Evolutionary conservation across 2,113 vertebrate species (phyloP), one percentile per base, ranked within the genome.

Genomic region (Otocyon megalotis): DNA sequence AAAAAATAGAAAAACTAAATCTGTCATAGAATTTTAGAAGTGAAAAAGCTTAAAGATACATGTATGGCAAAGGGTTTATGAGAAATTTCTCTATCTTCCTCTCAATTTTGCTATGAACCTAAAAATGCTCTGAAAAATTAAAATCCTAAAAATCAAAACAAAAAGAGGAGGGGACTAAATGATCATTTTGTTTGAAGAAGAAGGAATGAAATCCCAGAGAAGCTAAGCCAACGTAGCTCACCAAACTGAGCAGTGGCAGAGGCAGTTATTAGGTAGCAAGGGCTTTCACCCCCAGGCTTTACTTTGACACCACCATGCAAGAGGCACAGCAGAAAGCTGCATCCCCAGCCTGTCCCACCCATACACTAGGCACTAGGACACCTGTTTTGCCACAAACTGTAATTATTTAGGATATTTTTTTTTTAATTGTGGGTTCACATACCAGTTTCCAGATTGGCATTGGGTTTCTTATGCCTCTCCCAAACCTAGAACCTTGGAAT

Each of bases 201-300:
- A 87, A 35, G 50, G 14, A 14, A 22, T 77, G 9, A 69, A 60
- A 58, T n/a, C 20, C 37, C 4, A 54, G 35, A 32, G 9, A 62
- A 0, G 48, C 4, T 48, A 19, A 69, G 28, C 15, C 3, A 0
- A 56, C 28, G 67, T 12, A 14, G 35, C 1, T 67, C 67, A 17
- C 17, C 37, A 32, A 16, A 6, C 32, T 12, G 2, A 35, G 48
- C 0, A 15, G 17, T 6, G 35, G 9, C 10, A 63, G 58, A 37
- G 37, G 13, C 5, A 13, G 50, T 9, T 7, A 3, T 0, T 43
- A 43, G 1, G 26, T 8, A 7, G 19, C 7, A 2, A 9, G 9
- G 7, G 28, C 60, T 19, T 69, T 48, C 0, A 3, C 14, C 20
- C 0, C 1, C 12, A 30, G 26, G 76, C 50, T 37, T 48, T 20